A percentile compares a stretch with the other conserved stretches of the same genome.
phyloP scores from a whole-genome alignment of 2,797 vertebrate species.

The Amniataba percoides region DNA sequence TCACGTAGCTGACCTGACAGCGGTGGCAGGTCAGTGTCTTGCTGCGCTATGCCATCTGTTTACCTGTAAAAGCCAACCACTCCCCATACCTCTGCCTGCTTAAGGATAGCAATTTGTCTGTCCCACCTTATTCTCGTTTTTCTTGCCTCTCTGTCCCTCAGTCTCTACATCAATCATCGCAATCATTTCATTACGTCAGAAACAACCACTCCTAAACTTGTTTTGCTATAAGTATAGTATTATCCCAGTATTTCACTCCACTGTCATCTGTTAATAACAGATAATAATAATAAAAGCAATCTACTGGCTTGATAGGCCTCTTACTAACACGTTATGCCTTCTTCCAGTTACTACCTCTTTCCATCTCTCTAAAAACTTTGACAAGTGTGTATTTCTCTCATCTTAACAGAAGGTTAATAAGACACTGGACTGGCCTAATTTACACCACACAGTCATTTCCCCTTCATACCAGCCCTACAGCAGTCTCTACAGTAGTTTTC shows the following conservation, averaged over 20 bases:
- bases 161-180: conserved; percentile 32
- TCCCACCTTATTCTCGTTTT: conserved; percentile 38
- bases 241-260: background rate
- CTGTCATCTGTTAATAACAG: background rate
- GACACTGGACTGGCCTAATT: conserved; percentile 3
- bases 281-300: background rate
- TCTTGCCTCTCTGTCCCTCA: conserved; percentile 19
- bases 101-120: conserved; percentile 35
- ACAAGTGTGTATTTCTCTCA: background rate
- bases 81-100: conserved; percentile 24
- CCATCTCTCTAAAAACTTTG: background rate
- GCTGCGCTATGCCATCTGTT: conserved; percentile 79
- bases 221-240: background rate
- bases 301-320: background rate
- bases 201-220: conserved; percentile 39
- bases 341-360: background rate
- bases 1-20: conserved; percentile 66
- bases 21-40: conserved; percentile 60
- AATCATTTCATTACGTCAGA: conserved; percentile 28
- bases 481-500: background rate
- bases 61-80: conserved; percentile 71
- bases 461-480: background rate
- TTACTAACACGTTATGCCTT: background rate
- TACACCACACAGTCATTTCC: conserved; percentile 5
- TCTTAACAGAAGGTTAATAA: background rate